Evolutionary conservation across 2,113 vertebrate species (phyloP).

Genomic region (Rallus limicola): DNA sequence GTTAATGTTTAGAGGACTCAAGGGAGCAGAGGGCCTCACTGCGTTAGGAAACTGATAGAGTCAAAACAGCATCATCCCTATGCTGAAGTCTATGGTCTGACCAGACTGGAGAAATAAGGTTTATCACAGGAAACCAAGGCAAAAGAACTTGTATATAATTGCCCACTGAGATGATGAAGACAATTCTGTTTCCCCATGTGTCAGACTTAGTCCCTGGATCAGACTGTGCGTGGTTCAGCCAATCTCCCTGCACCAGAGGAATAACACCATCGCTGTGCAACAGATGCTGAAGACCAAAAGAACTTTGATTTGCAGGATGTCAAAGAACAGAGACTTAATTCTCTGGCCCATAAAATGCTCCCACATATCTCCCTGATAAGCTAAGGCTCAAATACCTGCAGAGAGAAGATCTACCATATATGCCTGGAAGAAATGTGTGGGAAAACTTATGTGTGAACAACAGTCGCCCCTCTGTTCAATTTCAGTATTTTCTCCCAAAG

Average conservation of each 20-base stretch:
- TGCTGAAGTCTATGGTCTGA: not conserved
- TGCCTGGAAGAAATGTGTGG: not conserved
- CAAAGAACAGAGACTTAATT: not conserved
- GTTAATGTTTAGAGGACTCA: constrained; percentile 26
- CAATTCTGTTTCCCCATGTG: not conserved
- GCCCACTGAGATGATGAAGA: not conserved
- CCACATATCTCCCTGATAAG: not conserved
- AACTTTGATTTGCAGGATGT: not conserved
- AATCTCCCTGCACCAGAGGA: not conserved
- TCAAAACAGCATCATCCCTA: not conserved
- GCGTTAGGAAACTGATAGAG: not conserved
- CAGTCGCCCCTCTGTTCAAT: not conserved
- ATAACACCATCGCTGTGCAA: not conserved
- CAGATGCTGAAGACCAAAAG: not conserved
- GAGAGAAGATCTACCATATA: not conserved
- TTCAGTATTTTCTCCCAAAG: not conserved
- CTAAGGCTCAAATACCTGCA: not conserved
- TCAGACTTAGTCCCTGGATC: not conserved
- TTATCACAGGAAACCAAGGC: not conserved
- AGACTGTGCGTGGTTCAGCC: not conserved
- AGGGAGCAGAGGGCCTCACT: not conserved
- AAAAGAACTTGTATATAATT: not conserved
- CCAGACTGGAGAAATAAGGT: not conserved
- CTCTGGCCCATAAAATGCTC: not conserved
- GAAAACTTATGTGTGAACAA: not conserved